Conservation (phyloP, 2,888 invertebrate species). For the Aquatica leii region DNA sequence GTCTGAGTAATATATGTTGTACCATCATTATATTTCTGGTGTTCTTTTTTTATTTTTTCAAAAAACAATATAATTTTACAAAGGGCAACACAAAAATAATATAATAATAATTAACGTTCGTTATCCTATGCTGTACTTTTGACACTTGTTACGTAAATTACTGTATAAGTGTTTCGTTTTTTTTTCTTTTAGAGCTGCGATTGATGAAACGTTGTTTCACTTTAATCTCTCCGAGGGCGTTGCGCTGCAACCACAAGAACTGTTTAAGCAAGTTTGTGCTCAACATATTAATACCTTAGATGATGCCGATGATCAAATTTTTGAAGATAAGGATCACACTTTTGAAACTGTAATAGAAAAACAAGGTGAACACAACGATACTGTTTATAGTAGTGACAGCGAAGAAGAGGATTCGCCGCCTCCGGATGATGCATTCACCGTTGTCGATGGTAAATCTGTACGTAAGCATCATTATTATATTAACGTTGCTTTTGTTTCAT, state of each 20-base stretch:
- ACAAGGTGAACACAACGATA: slow-evolving; percentile 52
- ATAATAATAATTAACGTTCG: too few species aligned
- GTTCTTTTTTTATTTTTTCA: too few species aligned
- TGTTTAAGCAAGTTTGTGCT: slow-evolving; percentile 69
- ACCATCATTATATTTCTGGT: too few species aligned
- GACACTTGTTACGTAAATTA: too few species aligned
- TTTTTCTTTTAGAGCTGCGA: slow-evolving; percentile 49
- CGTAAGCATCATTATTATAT: not conserved
- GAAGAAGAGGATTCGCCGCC: slow-evolving; percentile 59
- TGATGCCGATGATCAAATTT: slow-evolving; percentile 58
- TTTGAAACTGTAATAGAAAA: slow-evolving; percentile 63
- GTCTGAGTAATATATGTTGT: too few species aligned
- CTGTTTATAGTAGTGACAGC: slow-evolving; percentile 62
- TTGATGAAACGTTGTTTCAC: slow-evolving; percentile 55
- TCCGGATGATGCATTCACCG: slow-evolving; percentile 59
- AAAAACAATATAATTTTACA: too few species aligned
- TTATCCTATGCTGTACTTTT: too few species aligned
- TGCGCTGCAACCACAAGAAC: slow-evolving; percentile 62
- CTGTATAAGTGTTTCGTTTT: too few species aligned
- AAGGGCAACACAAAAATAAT: too few species aligned
- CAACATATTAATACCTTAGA: slow-evolving; percentile 57
- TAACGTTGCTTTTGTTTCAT: slow-evolving; percentile 1
- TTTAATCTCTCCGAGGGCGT: slow-evolving; percentile 63
- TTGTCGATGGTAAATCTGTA: slow-evolving; percentile 59
- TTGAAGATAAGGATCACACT: slow-evolving; percentile 61